Evolutionary conservation across 2,888 invertebrate genomes (phyloP).

Genomic region (Polyommatus iphigenia): DNA sequence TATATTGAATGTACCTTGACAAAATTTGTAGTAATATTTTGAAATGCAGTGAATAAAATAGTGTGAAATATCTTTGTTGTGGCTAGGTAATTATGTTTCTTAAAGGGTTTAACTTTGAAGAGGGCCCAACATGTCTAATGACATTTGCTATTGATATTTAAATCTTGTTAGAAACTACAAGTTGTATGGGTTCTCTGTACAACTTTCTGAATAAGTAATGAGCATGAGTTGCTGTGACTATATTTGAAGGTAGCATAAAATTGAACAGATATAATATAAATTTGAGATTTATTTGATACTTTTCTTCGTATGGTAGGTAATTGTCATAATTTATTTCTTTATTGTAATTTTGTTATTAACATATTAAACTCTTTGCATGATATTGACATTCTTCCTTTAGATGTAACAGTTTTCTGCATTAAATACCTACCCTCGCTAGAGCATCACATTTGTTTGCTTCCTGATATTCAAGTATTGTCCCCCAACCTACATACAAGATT

Average conservation of each 20-base stretch:
- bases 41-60: background rate
- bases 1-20: background rate
- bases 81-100: background rate
- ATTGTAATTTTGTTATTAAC: background rate
- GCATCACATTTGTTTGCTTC: background rate
- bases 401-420: background rate
- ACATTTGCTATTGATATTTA: constrained; percentile 72
- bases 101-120: constrained; percentile 23
- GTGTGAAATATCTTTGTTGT: background rate
- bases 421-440: background rate
- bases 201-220: constrained; percentile 64
- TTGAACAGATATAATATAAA: background rate
- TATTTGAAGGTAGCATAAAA: background rate
- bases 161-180: constrained; percentile 66
- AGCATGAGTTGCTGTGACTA: constrained; percentile 48
- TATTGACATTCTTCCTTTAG: background rate
- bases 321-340: background rate
- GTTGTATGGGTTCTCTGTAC: constrained; percentile 42
- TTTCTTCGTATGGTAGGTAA: too few relatives aligned
- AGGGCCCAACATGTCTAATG: constrained; percentile 50
- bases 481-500: constrained; percentile 49
- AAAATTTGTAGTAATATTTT: background rate
- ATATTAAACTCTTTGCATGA: background rate
- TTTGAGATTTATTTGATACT: background rate
- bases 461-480: background rate